Base-by-base conservation (phyloP, 1,140 invertebrate genomes). In the Pygmarrhopalites habei region DNA sequence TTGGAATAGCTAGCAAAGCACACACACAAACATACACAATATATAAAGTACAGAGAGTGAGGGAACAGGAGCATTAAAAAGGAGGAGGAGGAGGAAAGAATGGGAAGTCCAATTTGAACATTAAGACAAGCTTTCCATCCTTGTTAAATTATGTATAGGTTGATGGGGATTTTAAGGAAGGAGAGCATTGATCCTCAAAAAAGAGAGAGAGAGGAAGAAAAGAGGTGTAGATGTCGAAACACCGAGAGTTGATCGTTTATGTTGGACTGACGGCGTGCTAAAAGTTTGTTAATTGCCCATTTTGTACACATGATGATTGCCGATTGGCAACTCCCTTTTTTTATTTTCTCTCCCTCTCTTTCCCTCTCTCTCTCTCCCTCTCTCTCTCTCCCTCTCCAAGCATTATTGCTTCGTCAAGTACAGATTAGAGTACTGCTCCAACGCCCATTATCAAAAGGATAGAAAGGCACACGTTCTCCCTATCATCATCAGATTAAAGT, bases 211-310 rank as follows among this genome's bases (percentile, higher is more conserved):
- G 21, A 10, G 10, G 15, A 17, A 46, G 44, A n/a, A n/a, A 35
- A 46, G 44, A 46, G 44, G 44, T 46, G 44, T 5, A 46, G 44
- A n/a, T 46, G 32, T 35, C 5, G 21, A 17, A 46, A 46, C 5
- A n/a, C 44, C 21, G 44, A 46, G 44, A 46, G 44, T 46, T 46
- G 44, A 46, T 46, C 44, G 5, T 46, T 46, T 46, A 17, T 46
- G 17, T 39, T 39, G 35, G 10, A 7, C 7, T 49, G 17, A 55
- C 29, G 19, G 30, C 30, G 30, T 56, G 12, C 35, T 56, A 56
- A 56, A 56, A 41, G n/a, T 56, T 56, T n/a, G 35, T 41, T 56
- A 56, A 56, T 56, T 56, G 53, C 53, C 53, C 53, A 56, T 56
- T 56, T 41, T 52, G 49, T 39, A 35, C 53, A 56, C 53, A 41